A percentile compares a stretch with the other conserved stretches of the same genome.
These are phyloP conservation scores for Eudyptes chrysolophus DNA, from an alignment of 2,113 vertebrate species.

Conservation along the genomic window DNA sequence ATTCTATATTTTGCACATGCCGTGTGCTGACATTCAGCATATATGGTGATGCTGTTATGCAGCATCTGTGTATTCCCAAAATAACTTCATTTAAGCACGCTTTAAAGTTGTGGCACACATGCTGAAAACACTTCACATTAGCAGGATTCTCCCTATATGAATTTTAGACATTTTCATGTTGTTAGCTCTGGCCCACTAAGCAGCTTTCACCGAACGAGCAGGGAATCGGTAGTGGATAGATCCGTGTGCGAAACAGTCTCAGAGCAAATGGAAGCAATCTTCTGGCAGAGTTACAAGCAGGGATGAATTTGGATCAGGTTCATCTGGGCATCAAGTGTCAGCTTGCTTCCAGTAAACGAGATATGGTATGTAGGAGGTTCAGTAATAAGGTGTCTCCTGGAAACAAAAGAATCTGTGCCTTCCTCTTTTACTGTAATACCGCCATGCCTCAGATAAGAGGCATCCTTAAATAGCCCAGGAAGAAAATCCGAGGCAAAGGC, in stretches of 20 bases:
- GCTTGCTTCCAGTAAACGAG: neutral
- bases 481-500: neutral
- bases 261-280: neutral
- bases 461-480: neutral
- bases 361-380: neutral
- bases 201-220: neutral
- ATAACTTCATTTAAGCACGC: neutral
- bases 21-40: neutral
- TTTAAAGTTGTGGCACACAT: neutral
- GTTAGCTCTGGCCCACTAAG: neutral
- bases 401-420: neutral
- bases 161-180: neutral
- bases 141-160: neutral
- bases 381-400: constrained; percentile 5
- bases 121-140: neutral
- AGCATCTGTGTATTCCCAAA: constrained; percentile 18
- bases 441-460: neutral
- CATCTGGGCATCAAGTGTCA: constrained; percentile 1
- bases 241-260: neutral
- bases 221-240: neutral
- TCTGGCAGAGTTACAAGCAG: neutral
- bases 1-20: neutral
- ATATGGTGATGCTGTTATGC: neutral
- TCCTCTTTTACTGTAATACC: neutral
- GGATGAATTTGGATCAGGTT: neutral